Percentiles rank a stretch among this genome's conserved stretches.
These are phyloP conservation scores for Mus spicilegus DNA, from an alignment of 2,113 vertebrate genomes.

Conservation along the genomic window DNA sequence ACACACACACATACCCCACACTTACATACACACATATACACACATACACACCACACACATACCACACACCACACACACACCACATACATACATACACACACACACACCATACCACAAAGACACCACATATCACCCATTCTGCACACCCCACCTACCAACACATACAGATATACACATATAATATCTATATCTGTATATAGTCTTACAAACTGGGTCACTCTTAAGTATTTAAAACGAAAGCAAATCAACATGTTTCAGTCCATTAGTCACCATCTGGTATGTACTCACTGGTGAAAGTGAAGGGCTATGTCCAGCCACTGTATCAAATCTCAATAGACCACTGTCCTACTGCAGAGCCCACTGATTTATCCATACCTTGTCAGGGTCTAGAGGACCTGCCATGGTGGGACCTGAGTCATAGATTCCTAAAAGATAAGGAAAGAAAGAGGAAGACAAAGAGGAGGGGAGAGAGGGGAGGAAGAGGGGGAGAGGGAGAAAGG, in stretches of 20 bases:
- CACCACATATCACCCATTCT: neutral
- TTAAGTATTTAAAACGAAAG: neutral
- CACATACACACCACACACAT: neutral
- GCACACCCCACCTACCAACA: neutral
- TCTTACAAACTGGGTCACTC: neutral
- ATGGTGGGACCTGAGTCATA: neutral
- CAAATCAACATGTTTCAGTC: neutral
- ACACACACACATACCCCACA: neutral
- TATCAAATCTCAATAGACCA: neutral
- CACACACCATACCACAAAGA: neutral
- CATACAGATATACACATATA: neutral
- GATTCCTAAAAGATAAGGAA: neutral
- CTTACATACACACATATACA: neutral
- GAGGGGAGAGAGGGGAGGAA: neutral
- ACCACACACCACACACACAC: neutral
- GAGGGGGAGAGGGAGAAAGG: neutral
- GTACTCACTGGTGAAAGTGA: neutral
- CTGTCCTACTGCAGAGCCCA: neutral
- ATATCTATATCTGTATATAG: neutral
- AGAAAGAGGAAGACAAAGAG: neutral
- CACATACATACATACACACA: neutral
- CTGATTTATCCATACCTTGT: neutral
- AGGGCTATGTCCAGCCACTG: neutral
- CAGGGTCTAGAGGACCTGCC: neutral
- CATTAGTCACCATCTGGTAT: neutral